Evolutionary conservation across 2,888 invertebrate species (phyloP), one percentile per base, ranked within the genome.

Genomic region (Bombylius major): DNA sequence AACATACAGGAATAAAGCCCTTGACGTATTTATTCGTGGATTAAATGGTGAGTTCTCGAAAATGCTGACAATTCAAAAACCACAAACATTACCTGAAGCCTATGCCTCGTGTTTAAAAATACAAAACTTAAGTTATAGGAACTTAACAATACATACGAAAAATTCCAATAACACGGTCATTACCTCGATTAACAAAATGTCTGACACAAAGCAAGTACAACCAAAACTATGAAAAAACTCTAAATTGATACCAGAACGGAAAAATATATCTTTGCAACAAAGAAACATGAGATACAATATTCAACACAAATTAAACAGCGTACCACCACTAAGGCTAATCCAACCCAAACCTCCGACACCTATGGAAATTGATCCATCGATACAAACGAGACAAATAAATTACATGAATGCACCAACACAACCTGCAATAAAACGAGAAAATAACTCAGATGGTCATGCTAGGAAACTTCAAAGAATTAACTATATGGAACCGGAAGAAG

Each of bases 21-120:
- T 53, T 7, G 39, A 54, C n/a, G 47, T 54, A 12, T 57, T 54
- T 33, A 47, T 50, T 14, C 14, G 57, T 5, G 54, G 51, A 13
- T 23, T 57, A 44, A 53, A 57, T 47, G 54, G 51, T n/a, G 57
- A 57, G 8, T 42, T 57, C 31, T 51, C 50, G n/a, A 50, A 33
- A 47, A 54, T 54, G 47, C 47, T 57, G 6, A 34, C 36, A 6
- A 42, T 56, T 12, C 56, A 47, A 33, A 51, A 45, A 48, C 51
- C 53, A 1, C 14, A 39, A 36, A 52, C 56, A 5, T 47, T 56
- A 6, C 56, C 56, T 9, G 53, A 57, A 50, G 53, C 56, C 23
- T 56, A 56, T 34, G 13, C 50, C 23, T 39, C 47, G 3, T 57
- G 50, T 33, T 14, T 57, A 34, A 39, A 54, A 34, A 50, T 56